Conservation (phyloP, 2,113 vertebrate genomes). For the Pholis gunnellus region DNA sequence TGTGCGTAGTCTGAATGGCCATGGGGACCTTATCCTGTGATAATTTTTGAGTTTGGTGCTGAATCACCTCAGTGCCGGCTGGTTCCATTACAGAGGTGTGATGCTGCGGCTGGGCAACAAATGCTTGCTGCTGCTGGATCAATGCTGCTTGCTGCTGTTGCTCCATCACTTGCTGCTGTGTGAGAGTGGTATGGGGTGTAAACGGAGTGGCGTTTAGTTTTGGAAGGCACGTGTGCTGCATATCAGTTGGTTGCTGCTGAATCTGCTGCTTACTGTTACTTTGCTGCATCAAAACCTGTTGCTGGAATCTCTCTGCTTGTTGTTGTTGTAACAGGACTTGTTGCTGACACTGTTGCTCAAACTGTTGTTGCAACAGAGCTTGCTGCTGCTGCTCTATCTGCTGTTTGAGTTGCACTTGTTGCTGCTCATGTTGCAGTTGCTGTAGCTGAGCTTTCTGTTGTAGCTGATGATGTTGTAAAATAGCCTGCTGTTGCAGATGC, state of each 20-base stretch:
- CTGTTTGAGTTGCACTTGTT: conserved; percentile 70
- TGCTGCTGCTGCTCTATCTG: conserved; percentile 73
- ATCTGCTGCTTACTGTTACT: conserved; percentile 69
- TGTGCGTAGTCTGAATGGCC: conserved; percentile 49
- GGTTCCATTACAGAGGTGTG: conserved; percentile 65
- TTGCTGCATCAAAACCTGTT: conserved; percentile 70
- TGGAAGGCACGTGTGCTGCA: conserved; percentile 56
- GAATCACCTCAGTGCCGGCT: conserved; percentile 54
- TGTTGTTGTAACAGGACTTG: conserved; percentile 73
- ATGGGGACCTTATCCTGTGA: conserved; percentile 59
- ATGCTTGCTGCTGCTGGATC: conserved; percentile 74
- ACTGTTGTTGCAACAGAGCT: conserved; percentile 72
- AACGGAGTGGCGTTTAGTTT: conserved; percentile 56
- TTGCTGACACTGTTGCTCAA: conserved; percentile 76
- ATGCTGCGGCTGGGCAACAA: conserved; percentile 61
- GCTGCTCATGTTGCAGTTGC: conserved; percentile 67
- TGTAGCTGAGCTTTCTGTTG: conserved; percentile 72
- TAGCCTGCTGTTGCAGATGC: conserved; percentile 70
- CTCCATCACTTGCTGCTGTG: conserved; percentile 68
- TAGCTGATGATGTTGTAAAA: conserved; percentile 71
- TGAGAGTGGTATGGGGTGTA: conserved; percentile 53
- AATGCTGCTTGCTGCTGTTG: conserved; percentile 66
- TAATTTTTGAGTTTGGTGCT: conserved; percentile 58
- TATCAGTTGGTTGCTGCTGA: conserved; percentile 61
- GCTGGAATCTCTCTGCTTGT: conserved; percentile 66